phyloP scores from a whole-genome alignment of 2,888 invertebrate species.

The Nesidiocoris tenuis region DNA sequence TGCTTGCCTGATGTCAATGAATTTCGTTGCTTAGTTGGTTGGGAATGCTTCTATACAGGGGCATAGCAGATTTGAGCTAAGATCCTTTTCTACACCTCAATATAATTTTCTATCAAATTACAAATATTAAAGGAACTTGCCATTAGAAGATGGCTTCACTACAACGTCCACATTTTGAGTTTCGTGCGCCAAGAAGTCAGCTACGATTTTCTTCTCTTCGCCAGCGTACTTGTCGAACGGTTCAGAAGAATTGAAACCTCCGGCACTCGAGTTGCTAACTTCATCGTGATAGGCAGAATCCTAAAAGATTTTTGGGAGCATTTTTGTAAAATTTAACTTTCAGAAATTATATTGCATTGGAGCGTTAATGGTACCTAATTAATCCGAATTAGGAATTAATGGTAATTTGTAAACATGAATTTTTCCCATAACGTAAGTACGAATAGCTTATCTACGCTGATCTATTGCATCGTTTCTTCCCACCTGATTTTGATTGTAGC shows the following conservation, averaged over 20 bases:
- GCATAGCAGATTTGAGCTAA: no score
- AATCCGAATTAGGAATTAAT: no score
- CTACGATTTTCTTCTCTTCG: slow-evolving; percentile 50
- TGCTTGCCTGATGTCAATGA: not conserved
- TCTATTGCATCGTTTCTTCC: no score
- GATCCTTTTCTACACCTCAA: no score
- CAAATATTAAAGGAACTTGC: slow-evolving; percentile 27
- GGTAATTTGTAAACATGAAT: no score
- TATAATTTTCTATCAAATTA: no score
- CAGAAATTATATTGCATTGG: no score
- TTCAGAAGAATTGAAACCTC: slow-evolving; percentile 38
- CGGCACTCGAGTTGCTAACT: slow-evolving; percentile 43
- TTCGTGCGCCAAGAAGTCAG: slow-evolving; percentile 49
- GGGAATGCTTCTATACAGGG: no score
- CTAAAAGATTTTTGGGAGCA: no score
- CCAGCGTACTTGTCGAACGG: slow-evolving; percentile 47
- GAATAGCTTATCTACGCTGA: no score
- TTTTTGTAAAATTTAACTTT: not conserved
- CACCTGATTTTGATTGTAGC: slow-evolving; percentile 46
- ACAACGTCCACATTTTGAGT: slow-evolving; percentile 31
- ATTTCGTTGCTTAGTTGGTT: no score
- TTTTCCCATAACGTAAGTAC: no score
- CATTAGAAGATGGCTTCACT: slow-evolving; percentile 37
- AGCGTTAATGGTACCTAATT: not conserved
- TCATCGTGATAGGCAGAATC: slow-evolving; percentile 46